Percentiles rank a stretch among this genome's conserved stretches.
Evolutionary conservation across 1,140 invertebrate genomes (phyloP).

Genomic region (Euura lappo): DNA sequence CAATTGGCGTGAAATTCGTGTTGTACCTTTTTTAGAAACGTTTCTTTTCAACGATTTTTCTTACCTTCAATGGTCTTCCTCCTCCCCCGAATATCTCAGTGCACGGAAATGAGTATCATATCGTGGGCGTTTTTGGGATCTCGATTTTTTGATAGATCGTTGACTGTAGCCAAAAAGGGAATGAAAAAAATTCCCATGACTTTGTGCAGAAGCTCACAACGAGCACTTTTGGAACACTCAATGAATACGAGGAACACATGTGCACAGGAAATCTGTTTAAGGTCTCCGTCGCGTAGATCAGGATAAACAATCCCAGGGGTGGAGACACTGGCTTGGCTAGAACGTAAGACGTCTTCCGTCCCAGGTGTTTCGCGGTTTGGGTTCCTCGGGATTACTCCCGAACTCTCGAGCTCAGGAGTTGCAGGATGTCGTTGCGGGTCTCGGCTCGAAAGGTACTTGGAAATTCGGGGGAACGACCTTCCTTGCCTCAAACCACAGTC

Average conservation of each 20-base stretch:
- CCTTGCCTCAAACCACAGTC: background rate
- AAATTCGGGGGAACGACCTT: background rate
- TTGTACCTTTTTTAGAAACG: constrained; percentile 49
- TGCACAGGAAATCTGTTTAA: no score
- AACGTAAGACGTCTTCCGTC: background rate
- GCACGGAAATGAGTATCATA: background rate
- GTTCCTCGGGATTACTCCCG: background rate
- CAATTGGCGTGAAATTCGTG: constrained; percentile 58
- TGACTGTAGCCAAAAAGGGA: background rate
- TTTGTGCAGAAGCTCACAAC: background rate
- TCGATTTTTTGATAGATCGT: background rate
- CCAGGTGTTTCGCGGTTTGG: constrained; percentile 6
- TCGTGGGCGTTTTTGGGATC: background rate
- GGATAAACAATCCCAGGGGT: no score
- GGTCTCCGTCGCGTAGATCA: no score
- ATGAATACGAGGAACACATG: no score
- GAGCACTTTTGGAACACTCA: no score
- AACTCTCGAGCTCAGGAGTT: background rate
- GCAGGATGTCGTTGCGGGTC: background rate
- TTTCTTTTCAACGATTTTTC: constrained; percentile 30
- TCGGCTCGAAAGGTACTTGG: background rate
- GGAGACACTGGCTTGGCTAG: no score
- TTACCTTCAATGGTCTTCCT: constrained; percentile 38
- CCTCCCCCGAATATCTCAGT: background rate
- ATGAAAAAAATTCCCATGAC: background rate